Evolutionary conservation across 2,113 vertebrate species (phyloP).

Genomic region (Phylloscopus trochiloides): DNA sequence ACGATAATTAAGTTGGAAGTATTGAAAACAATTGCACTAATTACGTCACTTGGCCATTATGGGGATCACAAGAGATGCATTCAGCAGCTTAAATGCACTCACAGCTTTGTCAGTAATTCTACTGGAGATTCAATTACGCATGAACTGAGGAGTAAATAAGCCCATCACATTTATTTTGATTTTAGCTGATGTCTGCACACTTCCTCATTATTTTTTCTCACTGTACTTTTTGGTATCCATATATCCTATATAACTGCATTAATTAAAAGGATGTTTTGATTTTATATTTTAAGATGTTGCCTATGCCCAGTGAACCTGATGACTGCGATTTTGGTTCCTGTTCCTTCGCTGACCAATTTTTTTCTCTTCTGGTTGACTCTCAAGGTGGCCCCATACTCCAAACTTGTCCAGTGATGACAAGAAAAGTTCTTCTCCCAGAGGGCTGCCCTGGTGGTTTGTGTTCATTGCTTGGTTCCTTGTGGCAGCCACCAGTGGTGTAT

Average conservation of each 20-base stretch:
- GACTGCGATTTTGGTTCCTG: background rate
- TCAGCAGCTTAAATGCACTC: background rate
- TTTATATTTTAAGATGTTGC: background rate
- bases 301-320: background rate
- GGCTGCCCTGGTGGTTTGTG: constrained; percentile 93
- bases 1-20: background rate
- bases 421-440: constrained; percentile 63
- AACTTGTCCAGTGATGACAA: constrained; percentile 58
- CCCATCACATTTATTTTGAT: background rate
- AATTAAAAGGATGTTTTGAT: background rate
- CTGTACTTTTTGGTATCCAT: background rate
- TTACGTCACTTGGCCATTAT: background rate
- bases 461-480: constrained; percentile 90
- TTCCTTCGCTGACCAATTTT: background rate
- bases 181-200: background rate
- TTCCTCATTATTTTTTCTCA: background rate
- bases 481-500: constrained; percentile 80
- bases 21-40: background rate
- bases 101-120: background rate
- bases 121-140: background rate
- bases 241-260: background rate
- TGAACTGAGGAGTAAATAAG: background rate
- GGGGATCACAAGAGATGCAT: background rate
- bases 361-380: background rate
- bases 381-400: constrained; percentile 52